Evolutionary conservation across 1,140 invertebrate genomes (phyloP).

Genomic region (Coboldia fuscipes): DNA sequence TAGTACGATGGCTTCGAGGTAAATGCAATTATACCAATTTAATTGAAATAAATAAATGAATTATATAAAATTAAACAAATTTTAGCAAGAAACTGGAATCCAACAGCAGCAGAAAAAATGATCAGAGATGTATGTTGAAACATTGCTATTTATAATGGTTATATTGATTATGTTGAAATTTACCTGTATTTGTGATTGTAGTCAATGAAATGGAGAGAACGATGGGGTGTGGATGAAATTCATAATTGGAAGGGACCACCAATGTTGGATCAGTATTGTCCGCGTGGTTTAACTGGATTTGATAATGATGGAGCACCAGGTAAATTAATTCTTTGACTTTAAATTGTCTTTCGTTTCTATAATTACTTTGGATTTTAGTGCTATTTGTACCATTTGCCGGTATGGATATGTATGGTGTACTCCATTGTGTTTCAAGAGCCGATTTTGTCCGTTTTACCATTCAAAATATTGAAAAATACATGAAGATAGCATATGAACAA

Average conservation of each 20-base stretch:
- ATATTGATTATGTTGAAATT: no score
- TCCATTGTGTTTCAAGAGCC: slow-evolving; percentile 48
- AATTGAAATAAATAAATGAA: neutral
- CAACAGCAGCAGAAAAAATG: slow-evolving; percentile 67
- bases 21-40: slow-evolving; percentile 11
- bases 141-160: slow-evolving; percentile 2
- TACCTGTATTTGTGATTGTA: slow-evolving; percentile 23
- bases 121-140: slow-evolving; percentile 47
- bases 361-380: slow-evolving; percentile 25
- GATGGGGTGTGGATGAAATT: slow-evolving; percentile 48
- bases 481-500: slow-evolving; percentile 35
- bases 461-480: slow-evolving; percentile 34
- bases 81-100: slow-evolving; percentile 59
- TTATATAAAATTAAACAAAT: neutral
- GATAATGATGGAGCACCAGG: slow-evolving; percentile 72
- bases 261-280: slow-evolving; percentile 45
- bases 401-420: slow-evolving; percentile 53
- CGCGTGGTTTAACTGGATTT: slow-evolving; percentile 50
- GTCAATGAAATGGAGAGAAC: slow-evolving; percentile 53
- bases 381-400: slow-evolving; percentile 47
- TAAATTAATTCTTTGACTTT: slow-evolving; percentile 14
- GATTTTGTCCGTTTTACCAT: slow-evolving; percentile 50
- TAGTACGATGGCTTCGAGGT: slow-evolving; percentile 66
- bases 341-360: neutral
- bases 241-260: slow-evolving; percentile 45